phyloP scores from a whole-genome alignment of 1,140 invertebrate genomes.

The Panulirus ornatus region DNA sequence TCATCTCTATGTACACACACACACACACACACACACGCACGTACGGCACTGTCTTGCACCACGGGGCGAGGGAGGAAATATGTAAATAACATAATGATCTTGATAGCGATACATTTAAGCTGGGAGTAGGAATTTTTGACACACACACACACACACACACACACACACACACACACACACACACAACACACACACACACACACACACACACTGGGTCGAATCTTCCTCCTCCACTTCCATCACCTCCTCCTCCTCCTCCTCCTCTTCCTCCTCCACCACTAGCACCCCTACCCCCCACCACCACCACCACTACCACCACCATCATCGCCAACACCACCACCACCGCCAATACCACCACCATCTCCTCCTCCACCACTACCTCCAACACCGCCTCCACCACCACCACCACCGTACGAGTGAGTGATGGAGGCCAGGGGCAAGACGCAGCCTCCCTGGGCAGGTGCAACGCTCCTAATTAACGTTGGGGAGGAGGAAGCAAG shows the following conservation, averaged over 20 bases:
- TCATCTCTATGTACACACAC: neutral
- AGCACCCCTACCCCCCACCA: neutral
- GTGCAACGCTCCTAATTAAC: no score
- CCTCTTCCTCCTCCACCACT: neutral
- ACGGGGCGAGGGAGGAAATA: no score
- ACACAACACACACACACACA: conserved; percentile 1
- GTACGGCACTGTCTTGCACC: no score
- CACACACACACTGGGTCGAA: neutral
- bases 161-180: neutral
- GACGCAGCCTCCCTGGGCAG: no score
- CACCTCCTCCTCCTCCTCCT: neutral
- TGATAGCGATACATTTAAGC: no score
- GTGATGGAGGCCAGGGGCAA: no score
- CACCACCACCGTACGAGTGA: no score
- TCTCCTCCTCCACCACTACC: conserved; percentile 13
- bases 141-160: conserved; percentile 9
- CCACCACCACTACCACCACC: neutral
- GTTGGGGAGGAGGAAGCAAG: no score
- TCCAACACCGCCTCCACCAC: no score
- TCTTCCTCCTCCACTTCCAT: neutral
- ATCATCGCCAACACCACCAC: no score
- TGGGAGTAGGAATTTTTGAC: neutral
- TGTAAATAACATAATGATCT: no score
- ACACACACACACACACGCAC: neutral
- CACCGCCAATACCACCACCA: no score